Conservation (phyloP, 2,113 vertebrate genomes). For the Tupaia tana region DNA sequence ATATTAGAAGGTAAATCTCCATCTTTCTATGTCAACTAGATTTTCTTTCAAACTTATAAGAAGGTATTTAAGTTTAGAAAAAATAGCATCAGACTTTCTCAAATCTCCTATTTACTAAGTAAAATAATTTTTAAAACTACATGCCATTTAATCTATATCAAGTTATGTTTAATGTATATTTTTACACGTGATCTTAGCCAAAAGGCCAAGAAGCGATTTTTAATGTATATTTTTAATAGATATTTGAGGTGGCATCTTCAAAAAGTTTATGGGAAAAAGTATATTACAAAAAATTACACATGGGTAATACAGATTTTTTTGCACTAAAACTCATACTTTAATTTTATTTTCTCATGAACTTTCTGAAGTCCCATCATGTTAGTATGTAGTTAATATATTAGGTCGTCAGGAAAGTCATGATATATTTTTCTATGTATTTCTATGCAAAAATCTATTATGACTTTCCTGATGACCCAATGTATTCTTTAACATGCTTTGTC, state of each 20-base stretch:
- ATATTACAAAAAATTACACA: too few relatives aligned
- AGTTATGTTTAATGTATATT: background rate
- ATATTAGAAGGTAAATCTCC: background rate
- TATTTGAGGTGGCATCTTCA: too few relatives aligned
- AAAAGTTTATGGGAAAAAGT: too few relatives aligned
- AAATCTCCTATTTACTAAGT: background rate
- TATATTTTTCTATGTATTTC: too few relatives aligned
- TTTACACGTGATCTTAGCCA: background rate
- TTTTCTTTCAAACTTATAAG: background rate
- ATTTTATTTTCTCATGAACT: too few relatives aligned
- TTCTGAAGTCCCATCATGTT: background rate
- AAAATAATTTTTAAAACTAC: background rate
- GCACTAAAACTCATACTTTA: too few relatives aligned
- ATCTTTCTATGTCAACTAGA: background rate
- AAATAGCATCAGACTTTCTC: background rate
- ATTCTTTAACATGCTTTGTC: background rate
- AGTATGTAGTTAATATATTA: background rate
- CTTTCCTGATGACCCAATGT: too few relatives aligned
- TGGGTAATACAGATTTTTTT: too few relatives aligned
- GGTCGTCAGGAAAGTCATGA: too few relatives aligned
- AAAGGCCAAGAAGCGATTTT: too few relatives aligned
- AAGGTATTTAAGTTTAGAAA: background rate
- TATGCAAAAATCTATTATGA: too few relatives aligned
- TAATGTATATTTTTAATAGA: background rate
- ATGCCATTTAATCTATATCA: background rate